Evolutionary conservation across 2,113 vertebrate species (phyloP), one percentile per base, ranked within the genome.

Genomic region (Myrmecobius fasciatus): DNA sequence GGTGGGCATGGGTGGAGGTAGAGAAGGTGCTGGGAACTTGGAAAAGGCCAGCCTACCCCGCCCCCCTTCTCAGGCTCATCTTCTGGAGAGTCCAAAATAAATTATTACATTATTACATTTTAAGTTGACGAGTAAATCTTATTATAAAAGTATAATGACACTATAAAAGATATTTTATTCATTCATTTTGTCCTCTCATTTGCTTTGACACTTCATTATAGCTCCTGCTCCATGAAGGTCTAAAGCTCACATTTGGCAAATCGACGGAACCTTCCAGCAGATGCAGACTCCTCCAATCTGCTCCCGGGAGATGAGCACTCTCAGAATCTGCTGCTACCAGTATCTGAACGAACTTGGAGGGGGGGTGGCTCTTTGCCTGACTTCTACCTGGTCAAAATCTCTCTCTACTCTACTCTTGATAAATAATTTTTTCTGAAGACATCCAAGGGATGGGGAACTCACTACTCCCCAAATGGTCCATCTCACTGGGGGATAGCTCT

Each of bases 81-180:
- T 97, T 97, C 98, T 95, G 97, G 94, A 97, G 67, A 94, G 0
- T 52, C 91, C 97, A 96, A 95, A 95, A 97, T 98, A 97, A 98
- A 97, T 98, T 95, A 96, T 95, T 94, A 97, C 96, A 8, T 97
- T 96, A 97, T 97, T 96, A 96, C 96, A 96, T 96, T 97, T 96
- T 96, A 97, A 96, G 98, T 96, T 98, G 98, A 98, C 97, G 96
- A 98, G 98, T 97, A 98, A 98, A 98, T 98, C 98, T 98, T 98
- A 97, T 97, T 97, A 97, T 93, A 92, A 97, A 97, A 96, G 96
- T 96, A 92, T 96, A 98, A 98, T 96, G 98, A 98, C 95, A 96
- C 97, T 94, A 96, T 97, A 98, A 97, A 97, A 96, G 97, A 97
- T 97, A 52, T 96, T 97, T 97, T 95, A 93, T 94, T 97, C 98